phyloP scores from a whole-genome alignment of 2,113 vertebrate genomes.

The Lonchura striata region DNA sequence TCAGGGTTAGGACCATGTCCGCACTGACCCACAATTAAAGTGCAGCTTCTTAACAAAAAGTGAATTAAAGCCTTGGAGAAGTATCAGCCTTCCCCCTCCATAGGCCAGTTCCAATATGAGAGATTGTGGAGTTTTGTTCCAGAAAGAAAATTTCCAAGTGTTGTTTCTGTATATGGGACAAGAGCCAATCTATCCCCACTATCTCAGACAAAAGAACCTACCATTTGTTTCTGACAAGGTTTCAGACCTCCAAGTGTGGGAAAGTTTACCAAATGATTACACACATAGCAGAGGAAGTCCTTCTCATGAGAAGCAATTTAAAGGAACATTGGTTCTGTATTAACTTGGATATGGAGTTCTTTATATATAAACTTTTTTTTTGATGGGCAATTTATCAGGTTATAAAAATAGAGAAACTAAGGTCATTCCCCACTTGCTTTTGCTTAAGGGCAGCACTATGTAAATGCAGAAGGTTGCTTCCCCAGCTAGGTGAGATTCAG shows the following conservation, averaged over 20 bases:
- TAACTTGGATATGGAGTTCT: background rate
- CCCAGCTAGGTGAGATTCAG: background rate
- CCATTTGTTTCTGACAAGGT: background rate
- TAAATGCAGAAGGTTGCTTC: conserved; percentile 4
- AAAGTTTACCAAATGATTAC: conserved; percentile 17
- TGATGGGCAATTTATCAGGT: conserved; percentile 23
- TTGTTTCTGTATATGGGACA: background rate
- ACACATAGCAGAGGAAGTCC: background rate
- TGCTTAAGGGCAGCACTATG: conserved; percentile 17
- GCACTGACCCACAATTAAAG: background rate
- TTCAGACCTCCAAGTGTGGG: background rate
- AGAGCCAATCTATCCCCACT: background rate
- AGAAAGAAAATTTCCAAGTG: background rate
- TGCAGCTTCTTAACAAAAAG: background rate
- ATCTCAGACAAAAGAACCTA: background rate
- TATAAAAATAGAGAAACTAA: conserved; percentile 17
- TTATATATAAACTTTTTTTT: conserved; percentile 28
- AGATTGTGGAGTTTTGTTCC: background rate
- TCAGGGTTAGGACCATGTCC: background rate
- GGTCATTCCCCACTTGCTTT: conserved; percentile 26
- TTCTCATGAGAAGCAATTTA: conserved; percentile 4
- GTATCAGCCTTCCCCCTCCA: background rate
- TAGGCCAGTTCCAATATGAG: background rate
- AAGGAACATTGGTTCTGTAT: conserved; percentile 30
- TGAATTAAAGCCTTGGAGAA: background rate